These are phyloP conservation scores for Zeus faber DNA, from an alignment of 2,113 vertebrate species.

Conservation along the genomic window DNA sequence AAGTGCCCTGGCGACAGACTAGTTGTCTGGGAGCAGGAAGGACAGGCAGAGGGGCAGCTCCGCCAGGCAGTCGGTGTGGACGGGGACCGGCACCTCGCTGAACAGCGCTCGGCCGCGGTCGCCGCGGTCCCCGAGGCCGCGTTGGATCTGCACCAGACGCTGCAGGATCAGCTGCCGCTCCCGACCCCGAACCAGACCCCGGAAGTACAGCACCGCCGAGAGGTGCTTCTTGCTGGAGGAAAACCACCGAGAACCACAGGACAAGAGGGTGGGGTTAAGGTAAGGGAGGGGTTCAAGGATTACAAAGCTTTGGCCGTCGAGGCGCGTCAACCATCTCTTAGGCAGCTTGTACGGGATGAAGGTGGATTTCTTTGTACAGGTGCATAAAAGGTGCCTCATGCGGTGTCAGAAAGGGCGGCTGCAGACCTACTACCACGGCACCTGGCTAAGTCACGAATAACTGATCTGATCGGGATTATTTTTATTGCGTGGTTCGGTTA, in stretches of 20 bases:
- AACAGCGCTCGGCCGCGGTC: conserved; percentile 51
- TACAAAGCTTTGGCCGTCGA: too few relatives aligned
- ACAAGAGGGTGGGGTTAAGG: background rate
- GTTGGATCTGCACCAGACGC: conserved; percentile 39
- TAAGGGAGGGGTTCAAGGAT: too few relatives aligned
- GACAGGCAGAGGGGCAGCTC: conserved; percentile 44
- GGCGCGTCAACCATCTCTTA: too few relatives aligned
- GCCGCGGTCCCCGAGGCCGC: background rate
- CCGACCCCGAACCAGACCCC: conserved; percentile 54
- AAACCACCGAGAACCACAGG: background rate
- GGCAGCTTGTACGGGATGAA: background rate
- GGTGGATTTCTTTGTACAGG: background rate
- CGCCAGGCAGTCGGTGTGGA: conserved; percentile 52
- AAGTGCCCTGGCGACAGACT: background rate
- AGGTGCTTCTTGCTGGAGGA: conserved; percentile 67
- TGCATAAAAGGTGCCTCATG: too few relatives aligned
- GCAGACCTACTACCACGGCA: too few relatives aligned
- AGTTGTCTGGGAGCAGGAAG: conserved; percentile 19
- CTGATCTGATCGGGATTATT: too few relatives aligned
- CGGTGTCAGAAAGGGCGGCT: too few relatives aligned
- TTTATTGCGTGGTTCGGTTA: too few relatives aligned
- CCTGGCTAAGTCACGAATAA: too few relatives aligned
- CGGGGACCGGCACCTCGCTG: conserved; percentile 46
- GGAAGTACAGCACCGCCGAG: conserved; percentile 65
- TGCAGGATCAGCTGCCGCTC: conserved; percentile 61